Conservation (phyloP, 2,888 invertebrate species). For the Baccha elongata region DNA sequence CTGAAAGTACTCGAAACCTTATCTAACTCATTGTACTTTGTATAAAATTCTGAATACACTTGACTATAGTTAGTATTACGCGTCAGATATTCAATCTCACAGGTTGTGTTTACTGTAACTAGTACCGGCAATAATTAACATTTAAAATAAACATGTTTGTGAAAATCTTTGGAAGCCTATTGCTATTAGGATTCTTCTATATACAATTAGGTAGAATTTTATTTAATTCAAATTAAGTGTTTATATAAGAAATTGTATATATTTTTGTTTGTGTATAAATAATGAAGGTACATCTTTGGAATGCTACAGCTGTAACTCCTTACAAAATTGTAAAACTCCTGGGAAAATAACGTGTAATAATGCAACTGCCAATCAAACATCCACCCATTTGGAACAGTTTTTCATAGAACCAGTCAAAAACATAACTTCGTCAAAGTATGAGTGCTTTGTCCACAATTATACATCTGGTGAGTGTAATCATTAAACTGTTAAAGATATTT, state of each 20-base stretch:
- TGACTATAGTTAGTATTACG: constrained; percentile 21
- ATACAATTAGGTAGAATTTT: constrained; percentile 41
- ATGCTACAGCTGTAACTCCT: constrained; percentile 34
- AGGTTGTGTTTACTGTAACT: constrained; percentile 12
- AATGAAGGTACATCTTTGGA: constrained; percentile 46
- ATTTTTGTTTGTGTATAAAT: no score
- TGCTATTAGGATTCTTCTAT: constrained; percentile 49
- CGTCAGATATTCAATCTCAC: constrained; percentile 5
- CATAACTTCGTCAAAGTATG: constrained; percentile 9
- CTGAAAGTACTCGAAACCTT: constrained; percentile 15
- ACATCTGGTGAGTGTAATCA: constrained; percentile 34
- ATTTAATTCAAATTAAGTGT: background rate
- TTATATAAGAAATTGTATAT: background rate
- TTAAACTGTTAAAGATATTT: no score
- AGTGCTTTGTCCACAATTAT: constrained; percentile 44
- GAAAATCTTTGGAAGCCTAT: constrained; percentile 28
- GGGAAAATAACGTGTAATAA: constrained; percentile 6
- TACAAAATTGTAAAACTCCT: constrained; percentile 12
- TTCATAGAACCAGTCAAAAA: constrained; percentile 27
- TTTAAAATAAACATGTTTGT: constrained; percentile 38
- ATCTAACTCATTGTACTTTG: constrained; percentile 31
- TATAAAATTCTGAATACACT: constrained; percentile 39
- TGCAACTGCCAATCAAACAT: constrained; percentile 20
- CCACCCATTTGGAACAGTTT: background rate
- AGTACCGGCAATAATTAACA: no score